Conservation (phyloP, 2,113 vertebrate genomes). For the Malurus alboscapulatus region DNA sequence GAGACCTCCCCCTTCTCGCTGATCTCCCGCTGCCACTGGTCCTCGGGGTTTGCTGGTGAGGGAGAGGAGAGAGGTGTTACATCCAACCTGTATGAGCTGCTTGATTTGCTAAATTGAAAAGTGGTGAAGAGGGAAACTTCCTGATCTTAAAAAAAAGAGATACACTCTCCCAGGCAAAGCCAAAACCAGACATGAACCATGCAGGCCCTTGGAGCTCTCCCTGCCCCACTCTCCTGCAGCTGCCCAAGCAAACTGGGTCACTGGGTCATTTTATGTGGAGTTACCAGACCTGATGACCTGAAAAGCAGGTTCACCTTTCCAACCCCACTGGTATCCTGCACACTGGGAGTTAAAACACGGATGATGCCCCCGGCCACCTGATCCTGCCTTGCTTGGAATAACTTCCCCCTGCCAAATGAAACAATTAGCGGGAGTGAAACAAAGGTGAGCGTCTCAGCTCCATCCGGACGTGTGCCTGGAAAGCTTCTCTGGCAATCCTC, state of each 20-base stretch:
- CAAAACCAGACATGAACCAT: not conserved
- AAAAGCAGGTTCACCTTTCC: not conserved
- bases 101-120: not conserved
- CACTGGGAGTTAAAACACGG: not conserved
- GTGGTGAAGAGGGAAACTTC: not conserved
- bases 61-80: not conserved
- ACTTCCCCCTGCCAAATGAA: not conserved
- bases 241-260: not conserved
- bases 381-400: not conserved
- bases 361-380: not conserved
- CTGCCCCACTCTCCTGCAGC: not conserved
- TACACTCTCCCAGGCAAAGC: not conserved
- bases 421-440: slow-evolving; percentile 7
- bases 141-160: not conserved
- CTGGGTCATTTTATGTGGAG: not conserved
- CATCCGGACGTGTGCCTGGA: not conserved
- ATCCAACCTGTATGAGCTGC: not conserved
- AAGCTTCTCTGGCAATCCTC: not conserved
- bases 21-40: slow-evolving; percentile 88
- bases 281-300: not conserved
- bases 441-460: not conserved
- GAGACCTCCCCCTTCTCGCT: slow-evolving; percentile 88
- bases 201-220: not conserved
- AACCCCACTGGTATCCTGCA: not conserved
- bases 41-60: slow-evolving; percentile 76